These are phyloP conservation scores for Bucorvus abyssinicus DNA, from an alignment of 2,797 vertebrate species.

Conservation along the genomic window DNA sequence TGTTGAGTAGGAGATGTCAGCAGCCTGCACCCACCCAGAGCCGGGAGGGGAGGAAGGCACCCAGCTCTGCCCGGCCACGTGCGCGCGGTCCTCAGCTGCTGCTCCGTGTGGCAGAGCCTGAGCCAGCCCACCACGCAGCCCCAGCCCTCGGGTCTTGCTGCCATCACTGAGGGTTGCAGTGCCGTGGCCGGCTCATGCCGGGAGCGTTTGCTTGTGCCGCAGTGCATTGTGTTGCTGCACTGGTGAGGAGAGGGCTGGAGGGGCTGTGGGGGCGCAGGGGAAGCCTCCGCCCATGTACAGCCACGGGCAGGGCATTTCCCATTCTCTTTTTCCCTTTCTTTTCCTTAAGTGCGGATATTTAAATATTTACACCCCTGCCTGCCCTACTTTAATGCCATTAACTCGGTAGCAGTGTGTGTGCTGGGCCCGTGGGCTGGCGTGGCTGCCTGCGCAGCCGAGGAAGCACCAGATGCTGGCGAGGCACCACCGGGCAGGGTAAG, in stretches of 20 bases:
- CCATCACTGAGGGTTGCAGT: rapidly evolving
- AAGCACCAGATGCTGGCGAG: not conserved
- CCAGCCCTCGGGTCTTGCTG: not conserved
- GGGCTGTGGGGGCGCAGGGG: rapidly evolving
- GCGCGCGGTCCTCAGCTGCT: not conserved
- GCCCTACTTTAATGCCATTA: slow-evolving; percentile 69
- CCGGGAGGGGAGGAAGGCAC: not conserved
- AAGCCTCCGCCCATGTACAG: not conserved
- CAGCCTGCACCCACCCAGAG: not conserved
- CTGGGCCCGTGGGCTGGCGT: not conserved
- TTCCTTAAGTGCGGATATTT: slow-evolving; percentile 38
- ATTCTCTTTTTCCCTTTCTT: not conserved
- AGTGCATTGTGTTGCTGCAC: rapidly evolving
- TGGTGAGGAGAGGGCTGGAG: not conserved
- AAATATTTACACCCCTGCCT: slow-evolving; percentile 58
- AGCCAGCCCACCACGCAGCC: not conserved
- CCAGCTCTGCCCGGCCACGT: rapidly evolving
- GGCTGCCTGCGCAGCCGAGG: not conserved
- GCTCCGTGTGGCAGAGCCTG: not conserved
- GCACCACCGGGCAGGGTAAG: not conserved
- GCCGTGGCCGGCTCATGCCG: rapidly evolving
- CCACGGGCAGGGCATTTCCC: not conserved
- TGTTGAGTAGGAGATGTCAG: not conserved
- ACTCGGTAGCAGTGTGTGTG: not conserved
- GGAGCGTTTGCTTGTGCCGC: rapidly evolving